Evolutionary conservation across 2,113 vertebrate genomes (phyloP).

Genomic region (Geothlypis trichas): DNA sequence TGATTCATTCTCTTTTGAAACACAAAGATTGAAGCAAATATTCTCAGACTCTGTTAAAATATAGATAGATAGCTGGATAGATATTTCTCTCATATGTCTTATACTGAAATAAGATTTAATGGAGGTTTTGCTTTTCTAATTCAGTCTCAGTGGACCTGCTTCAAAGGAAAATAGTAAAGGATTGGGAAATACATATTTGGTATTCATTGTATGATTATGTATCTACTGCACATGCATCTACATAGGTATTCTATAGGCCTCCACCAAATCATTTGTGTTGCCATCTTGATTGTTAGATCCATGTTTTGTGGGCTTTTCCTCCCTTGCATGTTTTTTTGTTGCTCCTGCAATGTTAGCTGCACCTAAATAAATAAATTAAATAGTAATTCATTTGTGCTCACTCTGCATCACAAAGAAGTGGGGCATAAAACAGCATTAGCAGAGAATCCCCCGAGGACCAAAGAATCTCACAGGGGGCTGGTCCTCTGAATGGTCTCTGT

Average conservation of each 20-base stretch:
- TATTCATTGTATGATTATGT: constrained; percentile 56
- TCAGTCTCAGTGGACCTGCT: constrained; percentile 71
- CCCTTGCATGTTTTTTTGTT: not conserved
- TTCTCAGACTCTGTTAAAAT: constrained; percentile 79
- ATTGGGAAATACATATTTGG: constrained; percentile 15
- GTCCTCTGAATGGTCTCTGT: constrained; percentile 77
- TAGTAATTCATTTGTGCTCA: constrained; percentile 70
- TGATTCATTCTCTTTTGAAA: constrained; percentile 96
- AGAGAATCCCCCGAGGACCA: constrained; percentile 73
- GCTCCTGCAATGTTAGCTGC: constrained; percentile 25
- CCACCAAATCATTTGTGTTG: not conserved
- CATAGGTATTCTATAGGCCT: not conserved
- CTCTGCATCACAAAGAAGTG: constrained; percentile 76
- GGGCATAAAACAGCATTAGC: constrained; percentile 77
- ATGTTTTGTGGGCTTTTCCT: not conserved
- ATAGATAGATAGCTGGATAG: constrained; percentile 71
- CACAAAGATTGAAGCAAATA: constrained; percentile 89
- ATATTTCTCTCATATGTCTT: constrained; percentile 84
- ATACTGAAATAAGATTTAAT: constrained; percentile 82
- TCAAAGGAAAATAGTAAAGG: constrained; percentile 39
- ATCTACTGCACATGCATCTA: not conserved
- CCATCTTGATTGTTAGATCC: constrained; percentile 3
- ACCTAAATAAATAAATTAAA: constrained; percentile 75
- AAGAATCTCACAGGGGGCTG: constrained; percentile 65
- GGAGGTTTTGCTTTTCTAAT: constrained; percentile 77